These are phyloP conservation scores for Teleogryllus occipitalis DNA, from an alignment of 1,140 invertebrate species.

Conservation along the genomic window DNA sequence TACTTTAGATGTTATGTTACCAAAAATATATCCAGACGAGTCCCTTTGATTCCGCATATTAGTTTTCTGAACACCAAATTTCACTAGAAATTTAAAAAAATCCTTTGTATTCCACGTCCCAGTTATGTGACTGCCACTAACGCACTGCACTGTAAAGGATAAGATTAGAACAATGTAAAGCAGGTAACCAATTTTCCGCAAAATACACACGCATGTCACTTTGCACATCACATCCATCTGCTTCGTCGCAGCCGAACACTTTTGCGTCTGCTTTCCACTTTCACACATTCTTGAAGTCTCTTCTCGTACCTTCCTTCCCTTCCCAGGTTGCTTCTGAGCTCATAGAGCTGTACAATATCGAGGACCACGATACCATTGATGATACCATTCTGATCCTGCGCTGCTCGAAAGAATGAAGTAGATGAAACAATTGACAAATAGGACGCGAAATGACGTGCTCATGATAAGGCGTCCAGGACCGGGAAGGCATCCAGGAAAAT, in stretches of 20 bases:
- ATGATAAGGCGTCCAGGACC: too few species aligned
- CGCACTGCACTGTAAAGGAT: not conserved
- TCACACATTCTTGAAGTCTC: not conserved
- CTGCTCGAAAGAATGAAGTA: too few species aligned
- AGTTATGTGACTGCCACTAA: slow-evolving; percentile 41
- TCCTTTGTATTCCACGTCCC: slow-evolving; percentile 59
- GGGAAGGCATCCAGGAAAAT: too few species aligned
- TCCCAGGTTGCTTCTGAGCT: not conserved
- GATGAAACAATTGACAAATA: not conserved
- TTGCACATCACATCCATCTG: slow-evolving; percentile 9
- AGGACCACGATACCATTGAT: not conserved
- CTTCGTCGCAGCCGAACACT: not conserved
- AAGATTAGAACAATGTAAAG: slow-evolving; percentile 12
- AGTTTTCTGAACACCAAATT: slow-evolving; percentile 97
- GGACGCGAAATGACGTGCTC: not conserved
- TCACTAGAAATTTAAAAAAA: slow-evolving; percentile 86
- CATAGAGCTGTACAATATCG: not conserved
- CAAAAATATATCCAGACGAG: slow-evolving; percentile 90
- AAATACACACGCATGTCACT: not conserved
- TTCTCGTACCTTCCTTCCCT: not conserved
- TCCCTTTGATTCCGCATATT: slow-evolving; percentile 67
- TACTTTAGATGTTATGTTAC: slow-evolving; percentile 73
- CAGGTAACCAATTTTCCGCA: not conserved
- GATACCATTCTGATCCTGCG: not conserved
- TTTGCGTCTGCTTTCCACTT: not conserved